These are phyloP conservation scores for Catharus ustulatus DNA, from an alignment of 2,797 vertebrate genomes.

Conservation along the genomic window DNA sequence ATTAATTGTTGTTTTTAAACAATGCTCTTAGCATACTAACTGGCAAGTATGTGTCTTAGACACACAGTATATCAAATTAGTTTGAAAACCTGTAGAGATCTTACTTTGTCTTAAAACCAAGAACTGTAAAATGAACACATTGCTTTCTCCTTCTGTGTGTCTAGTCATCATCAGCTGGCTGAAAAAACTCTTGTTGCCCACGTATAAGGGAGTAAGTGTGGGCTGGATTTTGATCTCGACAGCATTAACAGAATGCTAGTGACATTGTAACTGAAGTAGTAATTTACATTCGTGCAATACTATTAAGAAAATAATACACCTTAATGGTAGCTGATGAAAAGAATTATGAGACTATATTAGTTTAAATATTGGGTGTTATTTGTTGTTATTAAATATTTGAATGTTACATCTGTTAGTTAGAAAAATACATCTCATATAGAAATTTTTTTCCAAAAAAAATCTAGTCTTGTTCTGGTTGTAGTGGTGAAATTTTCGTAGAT, in stretches of 20 bases:
- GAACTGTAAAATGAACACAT: neutral
- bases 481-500: neutral
- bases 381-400: neutral
- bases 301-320: neutral
- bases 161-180: neutral
- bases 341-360: neutral
- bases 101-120: neutral
- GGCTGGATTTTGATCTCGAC: neutral
- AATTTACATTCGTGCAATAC: neutral
- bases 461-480: neutral
- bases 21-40: neutral
- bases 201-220: neutral
- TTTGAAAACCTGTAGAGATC: neutral
- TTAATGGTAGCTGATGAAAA: neutral
- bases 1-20: constrained; percentile 2
- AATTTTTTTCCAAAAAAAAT: neutral
- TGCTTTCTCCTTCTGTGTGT: neutral
- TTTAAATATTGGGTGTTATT: neutral
- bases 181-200: neutral
- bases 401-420: neutral
- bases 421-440: neutral
- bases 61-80: neutral
- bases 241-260: neutral
- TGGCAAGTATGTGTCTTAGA: neutral
- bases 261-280: neutral